Base-by-base conservation (phyloP, 1,140 invertebrate genomes). In the Apis mellifera region DNA sequence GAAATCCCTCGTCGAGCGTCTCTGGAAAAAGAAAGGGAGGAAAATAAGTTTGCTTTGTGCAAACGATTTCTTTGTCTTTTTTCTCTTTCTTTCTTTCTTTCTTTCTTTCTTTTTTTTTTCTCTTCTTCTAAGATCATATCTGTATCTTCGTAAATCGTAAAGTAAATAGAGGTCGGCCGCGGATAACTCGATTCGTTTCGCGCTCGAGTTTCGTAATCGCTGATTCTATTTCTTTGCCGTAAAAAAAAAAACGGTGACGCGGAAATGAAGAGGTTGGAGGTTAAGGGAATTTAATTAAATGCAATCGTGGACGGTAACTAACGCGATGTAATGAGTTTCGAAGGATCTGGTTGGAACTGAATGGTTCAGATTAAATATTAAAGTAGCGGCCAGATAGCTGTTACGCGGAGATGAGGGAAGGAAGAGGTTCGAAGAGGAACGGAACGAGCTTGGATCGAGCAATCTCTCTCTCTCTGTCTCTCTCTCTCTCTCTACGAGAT, bases 11-110 rank as follows among this genome's bases (percentile, higher is more conserved):
- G 65, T 62, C 66, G 77, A 71, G 73, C 60, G 81, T 80, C 76
- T 81, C 86, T 87, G 86, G 60, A 87, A 32, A 32, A 32, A 87
- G 50, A 42, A n/a, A 7, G 32, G 87, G 55, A 60, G 86, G 84
- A 68, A 54, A 75, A 84, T 32, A 60, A 75, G 1, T 13, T 68
- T 48, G 32, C 54, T 87, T 69, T 84, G 32, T 86, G 32, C 4
- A 32, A 32, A 70, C 23, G 23, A 50, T 12, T 52, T 50, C 32
- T 2, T 15, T 65, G 21, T 7, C 17, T 50, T 19, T 48, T 32
- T 32, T 32, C 32, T 32, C 4, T 12, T 52, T 50, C 32, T 2
- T 15, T 65, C 8, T 7, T 26, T 50, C 19, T 32, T 32, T 2
- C 2, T 32, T 32, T 2, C 32, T 32, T 32, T 32, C 2, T 32